Base-by-base conservation (phyloP, 2,113 vertebrate species). In the Chamaea fasciata region DNA sequence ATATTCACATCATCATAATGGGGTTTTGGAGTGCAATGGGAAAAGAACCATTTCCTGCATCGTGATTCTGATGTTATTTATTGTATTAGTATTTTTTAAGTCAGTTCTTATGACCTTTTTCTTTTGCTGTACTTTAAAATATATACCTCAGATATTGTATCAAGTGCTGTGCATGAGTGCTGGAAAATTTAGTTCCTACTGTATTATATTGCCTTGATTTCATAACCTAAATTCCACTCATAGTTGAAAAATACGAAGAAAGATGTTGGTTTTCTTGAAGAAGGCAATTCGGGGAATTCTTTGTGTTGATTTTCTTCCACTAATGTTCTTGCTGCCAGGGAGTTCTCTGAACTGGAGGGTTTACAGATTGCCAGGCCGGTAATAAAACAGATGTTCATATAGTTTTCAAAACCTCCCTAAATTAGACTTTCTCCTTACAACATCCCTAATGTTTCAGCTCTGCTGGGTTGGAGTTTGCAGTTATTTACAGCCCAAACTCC, bases 331-430 rank as follows among this genome's bases (percentile, higher is more conserved):
- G 71, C 88, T 93, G 35, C 55, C 37, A 81, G 88, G 78, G 39
- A 65, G 60, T 89, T 79, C 83, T 63, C 74, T 87, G 57, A n/a
- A 52, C 11, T 77, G 78, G 57, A 85, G 67, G 12, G 16, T 91
- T 91, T 93, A 95, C 67, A 93, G 92, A 87, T 88, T 87, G 91
- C 83, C 74, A 52, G 85, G 85, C 62, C 50, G 65, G 90, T 92
- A 92, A 95, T 96, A 93, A 96, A 97, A 33, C 96, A 97, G 96
- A 95, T 98, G 97, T 95, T 97, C 79, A 39, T 24, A 83, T 77
- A 89, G 93, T 70, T 92, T 95, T 89, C 47, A 55, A 27, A 75
- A 82, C 82, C 73, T 75, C 35, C 60, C 35, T 30, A 81, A 89
- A 91, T 87, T 41, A 87, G 64, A 37, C 50, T 94, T 89, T 67